A percentile compares a stretch with the other conserved stretches of the same genome.
These are phyloP conservation scores for Drosophila kokeensis DNA, from an alignment of 2,888 invertebrate species.

Conservation along the genomic window DNA sequence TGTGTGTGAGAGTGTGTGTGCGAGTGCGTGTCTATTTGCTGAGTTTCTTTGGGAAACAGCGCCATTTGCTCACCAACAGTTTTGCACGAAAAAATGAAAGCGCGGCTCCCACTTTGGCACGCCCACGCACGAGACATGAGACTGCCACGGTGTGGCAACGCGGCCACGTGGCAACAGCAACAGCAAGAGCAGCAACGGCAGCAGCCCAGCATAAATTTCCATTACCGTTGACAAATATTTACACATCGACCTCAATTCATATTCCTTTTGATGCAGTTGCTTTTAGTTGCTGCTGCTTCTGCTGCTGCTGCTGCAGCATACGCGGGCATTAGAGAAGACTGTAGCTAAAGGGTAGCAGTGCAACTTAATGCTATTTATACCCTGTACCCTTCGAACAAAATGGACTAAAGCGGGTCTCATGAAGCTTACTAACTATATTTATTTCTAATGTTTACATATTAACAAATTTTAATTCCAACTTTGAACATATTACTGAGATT, in stretches of 20 bases:
- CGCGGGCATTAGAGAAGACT: background rate
- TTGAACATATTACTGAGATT: background rate
- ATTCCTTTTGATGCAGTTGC: conserved; percentile 80
- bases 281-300: conserved; percentile 59
- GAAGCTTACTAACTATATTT: too few relatives aligned
- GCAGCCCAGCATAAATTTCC: conserved; percentile 80
- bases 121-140: conserved; percentile 37
- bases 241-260: conserved; percentile 83
- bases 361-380: conserved; percentile 29
- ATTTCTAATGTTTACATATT: background rate
- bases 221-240: conserved; percentile 83
- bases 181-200: conserved; percentile 38
- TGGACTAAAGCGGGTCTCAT: background rate
- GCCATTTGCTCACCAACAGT: conserved; percentile 50
- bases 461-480: background rate
- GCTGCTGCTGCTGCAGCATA: conserved; percentile 24
- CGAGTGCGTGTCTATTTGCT: conserved; percentile 42
- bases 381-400: conserved; percentile 6
- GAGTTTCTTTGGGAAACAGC: conserved; percentile 59
- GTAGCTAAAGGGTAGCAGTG: background rate
- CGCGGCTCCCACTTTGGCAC: conserved; percentile 27
- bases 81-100: conserved; percentile 47
- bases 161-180: conserved; percentile 9
- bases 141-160: conserved; percentile 22
- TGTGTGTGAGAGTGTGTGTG: conserved; percentile 22